These are phyloP conservation scores for Drepana falcataria DNA, from an alignment of 2,888 invertebrate genomes.

Conservation along the genomic window DNA sequence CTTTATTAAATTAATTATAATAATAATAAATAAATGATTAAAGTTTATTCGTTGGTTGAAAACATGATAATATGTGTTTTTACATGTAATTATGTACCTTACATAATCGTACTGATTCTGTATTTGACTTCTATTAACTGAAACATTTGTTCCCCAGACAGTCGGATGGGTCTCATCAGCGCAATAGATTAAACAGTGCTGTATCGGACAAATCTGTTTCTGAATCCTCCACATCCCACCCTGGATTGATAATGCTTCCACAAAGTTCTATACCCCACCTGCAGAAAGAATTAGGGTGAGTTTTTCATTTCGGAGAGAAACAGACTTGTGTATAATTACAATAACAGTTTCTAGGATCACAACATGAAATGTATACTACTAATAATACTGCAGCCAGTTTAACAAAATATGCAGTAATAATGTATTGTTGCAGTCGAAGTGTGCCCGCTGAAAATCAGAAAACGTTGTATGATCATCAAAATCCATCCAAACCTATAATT, in stretches of 20 bases:
- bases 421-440: constrained; percentile 41
- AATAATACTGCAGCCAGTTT: too few relatives aligned
- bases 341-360: too few relatives aligned
- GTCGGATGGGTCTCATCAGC: constrained; percentile 43
- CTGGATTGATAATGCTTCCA: constrained; percentile 63
- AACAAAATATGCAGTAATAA: too few relatives aligned
- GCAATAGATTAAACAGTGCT: constrained; percentile 51
- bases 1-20: too few relatives aligned
- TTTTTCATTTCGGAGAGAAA: constrained; percentile 1
- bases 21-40: too few relatives aligned
- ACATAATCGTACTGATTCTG: too few relatives aligned
- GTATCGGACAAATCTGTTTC: constrained; percentile 54
- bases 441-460: constrained; percentile 54
- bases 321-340: too few relatives aligned
- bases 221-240: constrained; percentile 53
- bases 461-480: constrained; percentile 66
- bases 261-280: constrained; percentile 55
- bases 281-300: constrained; percentile 61
- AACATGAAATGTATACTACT: too few relatives aligned
- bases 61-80: too few relatives aligned
- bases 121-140: too few relatives aligned
- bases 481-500: constrained; percentile 84
- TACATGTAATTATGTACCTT: too few relatives aligned
- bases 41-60: too few relatives aligned
- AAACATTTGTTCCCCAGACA: constrained; percentile 27